Conservation (phyloP, 2,113 vertebrate genomes). For the Excalfactoria chinensis region DNA sequence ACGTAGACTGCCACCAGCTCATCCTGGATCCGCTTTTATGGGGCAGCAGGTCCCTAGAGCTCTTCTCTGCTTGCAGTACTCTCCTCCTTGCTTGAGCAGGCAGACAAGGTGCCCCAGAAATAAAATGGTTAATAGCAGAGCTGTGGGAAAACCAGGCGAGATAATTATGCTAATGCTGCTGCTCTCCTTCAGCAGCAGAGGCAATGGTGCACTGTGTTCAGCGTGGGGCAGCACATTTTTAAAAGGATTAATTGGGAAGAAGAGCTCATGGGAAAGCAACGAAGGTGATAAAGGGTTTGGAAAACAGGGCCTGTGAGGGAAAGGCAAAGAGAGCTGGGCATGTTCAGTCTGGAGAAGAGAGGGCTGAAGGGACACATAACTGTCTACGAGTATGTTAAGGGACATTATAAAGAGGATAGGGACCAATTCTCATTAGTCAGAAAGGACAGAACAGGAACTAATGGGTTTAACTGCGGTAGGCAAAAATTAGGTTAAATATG, state of each 20-base stretch:
- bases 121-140: neutral
- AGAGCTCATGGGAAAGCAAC: neutral
- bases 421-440: constrained; percentile 50
- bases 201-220: neutral
- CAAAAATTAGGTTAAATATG: constrained; percentile 42
- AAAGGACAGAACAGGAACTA: constrained; percentile 51
- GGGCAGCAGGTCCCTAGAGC: neutral
- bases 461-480: constrained; percentile 21
- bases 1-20: neutral
- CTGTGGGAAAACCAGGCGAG: neutral
- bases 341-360: neutral
- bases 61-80: neutral
- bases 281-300: constrained; percentile 10
- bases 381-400: neutral
- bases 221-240: neutral
- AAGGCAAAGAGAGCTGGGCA: neutral
- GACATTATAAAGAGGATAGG: neutral
- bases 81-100: neutral
- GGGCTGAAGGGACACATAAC: neutral
- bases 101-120: neutral
- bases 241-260: neutral
- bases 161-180: neutral
- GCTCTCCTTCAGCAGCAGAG: neutral
- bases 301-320: constrained; percentile 35
- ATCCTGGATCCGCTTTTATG: neutral